phyloP scores from a whole-genome alignment of 2,888 invertebrate genomes.

The Aquatica leii region DNA sequence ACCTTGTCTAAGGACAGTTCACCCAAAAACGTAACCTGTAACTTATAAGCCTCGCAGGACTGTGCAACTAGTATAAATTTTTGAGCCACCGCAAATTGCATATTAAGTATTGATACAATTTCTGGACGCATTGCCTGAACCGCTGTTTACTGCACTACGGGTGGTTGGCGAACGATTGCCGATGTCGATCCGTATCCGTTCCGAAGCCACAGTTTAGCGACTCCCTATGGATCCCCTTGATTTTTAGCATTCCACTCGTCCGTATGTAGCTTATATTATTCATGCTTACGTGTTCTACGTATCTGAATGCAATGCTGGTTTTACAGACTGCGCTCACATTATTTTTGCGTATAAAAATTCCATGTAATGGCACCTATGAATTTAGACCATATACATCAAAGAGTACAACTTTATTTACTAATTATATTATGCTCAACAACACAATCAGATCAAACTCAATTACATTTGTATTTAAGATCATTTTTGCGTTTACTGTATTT shows the following conservation, averaged over 20 bases:
- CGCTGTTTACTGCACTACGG: slow-evolving; percentile 41
- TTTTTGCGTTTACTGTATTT: no score
- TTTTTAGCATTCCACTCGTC: slow-evolving; percentile 55
- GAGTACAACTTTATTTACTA: slow-evolving; percentile 25
- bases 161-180: slow-evolving; percentile 43
- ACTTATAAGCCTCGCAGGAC: slow-evolving; percentile 44
- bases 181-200: slow-evolving; percentile 45
- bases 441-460: no score
- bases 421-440: no score
- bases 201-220: slow-evolving; percentile 49
- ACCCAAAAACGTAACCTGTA: slow-evolving; percentile 33
- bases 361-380: slow-evolving; percentile 44
- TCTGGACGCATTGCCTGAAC: slow-evolving; percentile 47
- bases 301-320: slow-evolving; percentile 50
- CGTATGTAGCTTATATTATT: slow-evolving; percentile 54
- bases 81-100: slow-evolving; percentile 55
- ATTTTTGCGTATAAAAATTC: slow-evolving; percentile 45
- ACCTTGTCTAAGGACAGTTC: slow-evolving; percentile 25
- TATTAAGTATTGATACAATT: slow-evolving; percentile 57
- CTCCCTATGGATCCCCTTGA: slow-evolving; percentile 52
- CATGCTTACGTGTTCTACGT: slow-evolving; percentile 55
- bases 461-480: no score
- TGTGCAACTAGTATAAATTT: slow-evolving; percentile 52
- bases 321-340: slow-evolving; percentile 43
- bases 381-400: slow-evolving; percentile 29